phyloP scores from a whole-genome alignment of 2,888 invertebrate species.

The Pelosia muscerda region DNA sequence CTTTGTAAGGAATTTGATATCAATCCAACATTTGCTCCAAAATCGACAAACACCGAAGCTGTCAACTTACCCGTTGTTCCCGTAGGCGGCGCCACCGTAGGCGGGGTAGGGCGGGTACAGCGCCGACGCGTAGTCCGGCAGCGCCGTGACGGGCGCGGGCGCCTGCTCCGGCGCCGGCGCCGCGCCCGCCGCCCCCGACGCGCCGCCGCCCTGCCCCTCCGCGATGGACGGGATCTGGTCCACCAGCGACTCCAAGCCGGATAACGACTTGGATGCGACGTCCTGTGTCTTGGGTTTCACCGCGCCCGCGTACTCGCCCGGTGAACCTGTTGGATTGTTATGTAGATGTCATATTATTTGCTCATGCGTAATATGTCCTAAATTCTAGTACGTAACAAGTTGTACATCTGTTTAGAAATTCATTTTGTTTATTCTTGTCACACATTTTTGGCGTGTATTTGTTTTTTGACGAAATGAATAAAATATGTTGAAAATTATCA shows the following conservation, averaged over 20 bases:
- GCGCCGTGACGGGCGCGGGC: conserved; percentile 57
- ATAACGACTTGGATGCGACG: conserved; percentile 94
- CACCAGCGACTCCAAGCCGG: conserved; percentile 95
- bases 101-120: conserved; percentile 76
- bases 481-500: too few relatives aligned
- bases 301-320: conserved; percentile 77
- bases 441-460: too few relatives aligned
- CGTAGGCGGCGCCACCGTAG: conserved; percentile 70
- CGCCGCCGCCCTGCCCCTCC: conserved; percentile 86
- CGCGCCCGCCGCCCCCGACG: conserved; percentile 44
- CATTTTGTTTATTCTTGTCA: too few relatives aligned
- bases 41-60: too few relatives aligned
- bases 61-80: conserved; percentile 78
- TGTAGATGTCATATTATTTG: neutral
- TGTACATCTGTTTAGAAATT: too few relatives aligned
- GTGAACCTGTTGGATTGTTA: conserved; percentile 60
- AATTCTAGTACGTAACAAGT: too few relatives aligned
- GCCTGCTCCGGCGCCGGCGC: conserved; percentile 46
- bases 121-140: conserved; percentile 67
- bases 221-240: conserved; percentile 96
- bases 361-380: too few relatives aligned
- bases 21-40: too few relatives aligned
- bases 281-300: conserved; percentile 88
- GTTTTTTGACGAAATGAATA: too few relatives aligned
- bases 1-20: too few relatives aligned